These are phyloP conservation scores for Poeciliopsis presidionis DNA, from an alignment of 2,797 vertebrate genomes.

Conservation along the genomic window DNA sequence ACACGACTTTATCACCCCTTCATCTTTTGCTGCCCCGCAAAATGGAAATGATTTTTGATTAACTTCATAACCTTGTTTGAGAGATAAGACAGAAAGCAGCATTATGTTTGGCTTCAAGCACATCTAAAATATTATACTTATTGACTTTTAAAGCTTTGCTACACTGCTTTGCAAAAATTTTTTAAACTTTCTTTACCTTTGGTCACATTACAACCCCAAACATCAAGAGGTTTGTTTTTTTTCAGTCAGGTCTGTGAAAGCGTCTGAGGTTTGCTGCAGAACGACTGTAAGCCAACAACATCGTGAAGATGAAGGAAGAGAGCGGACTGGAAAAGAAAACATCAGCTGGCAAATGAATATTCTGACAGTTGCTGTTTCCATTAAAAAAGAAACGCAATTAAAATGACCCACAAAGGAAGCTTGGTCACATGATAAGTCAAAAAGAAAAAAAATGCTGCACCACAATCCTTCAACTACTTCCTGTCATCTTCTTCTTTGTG, in stretches of 20 bases:
- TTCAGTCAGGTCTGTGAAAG: neutral
- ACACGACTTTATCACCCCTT: neutral
- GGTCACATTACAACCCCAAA: neutral
- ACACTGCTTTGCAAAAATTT: neutral
- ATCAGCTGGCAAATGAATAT: neutral
- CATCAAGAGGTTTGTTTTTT: neutral
- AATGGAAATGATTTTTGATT: neutral
- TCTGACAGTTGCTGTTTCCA: too few species aligned
- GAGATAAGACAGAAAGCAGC: neutral
- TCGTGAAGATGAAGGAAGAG: neutral
- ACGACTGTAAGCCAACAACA: neutral
- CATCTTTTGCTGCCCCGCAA: neutral
- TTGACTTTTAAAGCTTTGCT: neutral
- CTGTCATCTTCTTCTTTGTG: too few species aligned
- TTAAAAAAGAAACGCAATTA: too few species aligned
- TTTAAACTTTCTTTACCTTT: neutral
- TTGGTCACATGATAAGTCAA: too few species aligned
- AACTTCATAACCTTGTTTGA: neutral
- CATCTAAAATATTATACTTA: neutral
- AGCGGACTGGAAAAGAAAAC: neutral
- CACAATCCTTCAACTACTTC: too few species aligned
- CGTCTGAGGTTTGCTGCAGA: neutral
- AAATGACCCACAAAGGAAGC: too few species aligned
- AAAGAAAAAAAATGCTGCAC: too few species aligned
- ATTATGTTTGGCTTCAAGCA: neutral